Evolutionary conservation across 2,113 vertebrate species (phyloP), one percentile per base, ranked within the genome.

Genomic region (Mobula hypostoma): DNA sequence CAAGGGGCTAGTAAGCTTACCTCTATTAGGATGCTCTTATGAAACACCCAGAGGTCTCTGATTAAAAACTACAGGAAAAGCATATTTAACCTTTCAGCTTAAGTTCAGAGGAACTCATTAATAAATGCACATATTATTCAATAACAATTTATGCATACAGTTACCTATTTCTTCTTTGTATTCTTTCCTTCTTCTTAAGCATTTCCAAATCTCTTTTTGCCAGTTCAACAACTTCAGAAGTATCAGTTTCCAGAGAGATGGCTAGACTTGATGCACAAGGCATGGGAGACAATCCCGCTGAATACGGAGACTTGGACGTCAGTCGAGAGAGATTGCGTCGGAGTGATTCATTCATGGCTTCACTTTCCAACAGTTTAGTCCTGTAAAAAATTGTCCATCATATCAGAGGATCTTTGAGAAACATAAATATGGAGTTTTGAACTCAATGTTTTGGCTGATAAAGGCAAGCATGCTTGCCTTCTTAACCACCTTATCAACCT

Each of bases 291-390:
- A 97, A 96, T 21, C 96, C 94, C 94, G 97, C 0, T 1, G 97
- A n/a, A 94, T 96, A 98, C 0, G 96, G 94, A 2, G 97, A 92
- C 0, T 98, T 97, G 0, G 97, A 82, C 0, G 98, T 97, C n/a
- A 96, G 95, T 0, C 98, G 97, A 0, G 97, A 97, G 4, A 97
- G 96, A 94, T 96, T 98, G 68, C 98, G 98, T 0, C 99, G 97
- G 94, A 99, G 94, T 0, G 98, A 98, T 95, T 99, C 99, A 0
- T 99, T 99, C 98, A 99, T 99, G 94, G 98, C 97, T 95, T 99
- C 98, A 0, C 99, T 99, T 96, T 99, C 98, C 94, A 99, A 95
- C 0, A 99, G 97, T 96, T 99, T 99, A 0, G 98, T 97, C 96
- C 99, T 99, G 94, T 0, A 7, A 24, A 91, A 36, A 11, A 56